phyloP scores from a whole-genome alignment of 2,797 vertebrate species.

The Cyprinella venusta region DNA sequence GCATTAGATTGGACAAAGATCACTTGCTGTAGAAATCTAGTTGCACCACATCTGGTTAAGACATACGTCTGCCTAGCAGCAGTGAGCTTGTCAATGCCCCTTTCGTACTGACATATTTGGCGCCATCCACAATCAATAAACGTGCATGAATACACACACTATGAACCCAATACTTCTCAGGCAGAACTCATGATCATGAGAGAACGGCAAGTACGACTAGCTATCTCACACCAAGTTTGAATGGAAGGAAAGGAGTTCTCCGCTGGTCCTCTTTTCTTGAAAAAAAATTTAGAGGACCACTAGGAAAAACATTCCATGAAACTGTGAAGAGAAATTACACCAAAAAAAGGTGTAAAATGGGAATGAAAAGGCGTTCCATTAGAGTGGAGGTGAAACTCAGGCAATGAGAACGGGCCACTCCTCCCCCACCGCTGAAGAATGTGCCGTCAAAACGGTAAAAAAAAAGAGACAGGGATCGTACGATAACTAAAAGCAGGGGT shows the following conservation, averaged over 20 bases:
- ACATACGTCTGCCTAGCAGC: neutral
- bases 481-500: neutral
- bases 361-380: neutral
- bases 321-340: neutral
- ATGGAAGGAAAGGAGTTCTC: neutral
- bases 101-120: neutral
- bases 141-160: neutral
- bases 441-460: neutral
- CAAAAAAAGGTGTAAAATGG: neutral
- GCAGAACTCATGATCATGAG: neutral
- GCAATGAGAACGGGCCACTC: neutral
- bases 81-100: neutral
- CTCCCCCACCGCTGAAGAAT: slow-evolving; percentile 20
- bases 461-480: neutral
- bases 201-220: neutral
- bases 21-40: neutral
- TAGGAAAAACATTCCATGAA: neutral
- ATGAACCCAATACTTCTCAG: neutral
- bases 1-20: neutral
- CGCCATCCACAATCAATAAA: neutral
- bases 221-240: neutral
- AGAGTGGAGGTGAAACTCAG: neutral
- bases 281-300: neutral
- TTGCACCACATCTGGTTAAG: neutral
- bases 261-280: neutral